Base-by-base conservation (phyloP, 2,888 invertebrate species). In the Lepidochitona cinerea region DNA sequence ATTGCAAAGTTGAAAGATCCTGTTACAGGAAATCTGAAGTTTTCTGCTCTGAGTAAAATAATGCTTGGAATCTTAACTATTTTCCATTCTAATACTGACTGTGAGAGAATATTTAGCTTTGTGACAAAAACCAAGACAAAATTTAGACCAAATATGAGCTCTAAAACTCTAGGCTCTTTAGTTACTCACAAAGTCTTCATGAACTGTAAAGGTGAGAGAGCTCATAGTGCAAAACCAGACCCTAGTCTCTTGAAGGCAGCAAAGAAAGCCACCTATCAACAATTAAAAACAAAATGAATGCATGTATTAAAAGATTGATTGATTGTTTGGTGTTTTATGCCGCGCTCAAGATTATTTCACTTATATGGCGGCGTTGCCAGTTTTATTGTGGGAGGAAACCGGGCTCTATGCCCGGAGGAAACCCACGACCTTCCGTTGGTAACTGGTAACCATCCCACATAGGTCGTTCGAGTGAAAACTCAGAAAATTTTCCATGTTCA, bases 91-190 rank as follows among this genome's bases (percentile, higher is more conserved):
- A 70, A 70, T 37, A 32, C 52, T 52, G 53, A 69, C 41, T 71
- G 75, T 65, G 75, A 75, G 29, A 64, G 75, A 35, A 68, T 69
- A 9, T 75, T 75, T 66, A 72, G 72, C 35, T 26, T 68, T 36
- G 72, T 75, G 1, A 69, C 68, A 32, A 75, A 75, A 49, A 75
- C 32, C 52, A 75, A 75, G 33, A 75, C 72, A 12, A 64, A 75
- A 32, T 75, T 68, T 35, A 41, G 72, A 32, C 66, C 75, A 9
- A 41, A 41, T 41, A 37, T 14, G 29, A 9, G 23, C 68, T 7
- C 32, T 68, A 37, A 68, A 37, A 26, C 37, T 35, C 23, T 66
- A n/a, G 33, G 32, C 32, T 23, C 26, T 66, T n/a, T 66, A 29
- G 26, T 66, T 9, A n/a, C n/a, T 29, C 26, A n/a, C 64, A 66